Evolutionary conservation across 2,113 vertebrate species (phyloP).

Genomic region (Eretmochelys imbricata): DNA sequence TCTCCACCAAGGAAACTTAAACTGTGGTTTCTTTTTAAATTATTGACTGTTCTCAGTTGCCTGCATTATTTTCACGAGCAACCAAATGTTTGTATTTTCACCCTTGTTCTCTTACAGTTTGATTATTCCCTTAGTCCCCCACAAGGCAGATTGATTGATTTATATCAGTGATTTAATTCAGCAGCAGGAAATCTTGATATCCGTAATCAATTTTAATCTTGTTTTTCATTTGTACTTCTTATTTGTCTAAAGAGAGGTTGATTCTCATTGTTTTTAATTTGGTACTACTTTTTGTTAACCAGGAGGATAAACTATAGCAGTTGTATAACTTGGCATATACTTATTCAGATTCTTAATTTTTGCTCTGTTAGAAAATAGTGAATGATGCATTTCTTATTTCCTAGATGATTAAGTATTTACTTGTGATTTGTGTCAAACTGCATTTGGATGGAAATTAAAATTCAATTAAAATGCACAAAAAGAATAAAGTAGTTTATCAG

Average conservation of each 20-base stretch:
- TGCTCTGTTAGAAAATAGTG: background rate
- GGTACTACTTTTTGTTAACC: background rate
- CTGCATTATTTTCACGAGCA: background rate
- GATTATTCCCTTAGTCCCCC: background rate
- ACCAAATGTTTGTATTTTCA: background rate
- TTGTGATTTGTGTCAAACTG: background rate
- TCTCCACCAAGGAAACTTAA: background rate
- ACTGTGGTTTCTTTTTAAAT: background rate
- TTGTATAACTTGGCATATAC: background rate
- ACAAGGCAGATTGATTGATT: too few species aligned
- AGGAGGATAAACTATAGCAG: background rate
- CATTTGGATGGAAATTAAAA: background rate
- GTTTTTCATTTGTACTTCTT: too few species aligned
- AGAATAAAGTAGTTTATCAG: background rate
- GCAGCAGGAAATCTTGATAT: too few species aligned
- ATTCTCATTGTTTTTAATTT: background rate
- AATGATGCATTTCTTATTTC: background rate
- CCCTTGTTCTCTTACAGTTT: background rate
- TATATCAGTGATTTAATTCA: too few species aligned
- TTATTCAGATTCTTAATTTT: background rate
- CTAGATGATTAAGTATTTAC: background rate
- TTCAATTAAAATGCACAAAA: background rate
- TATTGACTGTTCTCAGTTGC: background rate
- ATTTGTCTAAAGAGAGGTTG: background rate
- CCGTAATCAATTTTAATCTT: too few species aligned